phyloP scores from a whole-genome alignment of 2,888 invertebrate species.

The Uropetala carovei region DNA sequence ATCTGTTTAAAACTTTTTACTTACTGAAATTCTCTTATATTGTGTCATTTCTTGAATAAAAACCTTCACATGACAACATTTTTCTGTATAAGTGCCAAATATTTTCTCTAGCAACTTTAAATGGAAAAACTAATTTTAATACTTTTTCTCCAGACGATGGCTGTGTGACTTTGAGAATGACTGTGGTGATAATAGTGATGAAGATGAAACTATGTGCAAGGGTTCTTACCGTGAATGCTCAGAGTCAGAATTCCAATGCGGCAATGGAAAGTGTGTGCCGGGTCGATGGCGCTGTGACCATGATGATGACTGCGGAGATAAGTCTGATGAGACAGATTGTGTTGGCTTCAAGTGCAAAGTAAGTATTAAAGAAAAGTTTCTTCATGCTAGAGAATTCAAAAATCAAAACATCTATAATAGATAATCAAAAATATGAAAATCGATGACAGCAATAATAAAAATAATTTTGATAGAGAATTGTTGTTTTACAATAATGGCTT shows the following conservation, averaged over 20 bases:
- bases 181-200: conserved; percentile 96
- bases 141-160: conserved; percentile 81
- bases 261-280: conserved; percentile 93
- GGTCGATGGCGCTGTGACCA: conserved; percentile 96
- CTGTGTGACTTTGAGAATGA: conserved; percentile 97
- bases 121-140: neutral
- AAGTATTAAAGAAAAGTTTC: conserved; percentile 48
- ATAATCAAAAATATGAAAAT: neutral
- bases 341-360: conserved; percentile 88
- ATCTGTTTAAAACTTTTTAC: too few species aligned
- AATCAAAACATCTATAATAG: neutral
- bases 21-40: conserved; percentile 12
- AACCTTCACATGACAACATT: neutral
- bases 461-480: neutral
- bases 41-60: neutral
- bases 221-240: conserved; percentile 92
- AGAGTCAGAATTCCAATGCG: conserved; percentile 93
- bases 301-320: conserved; percentile 97
- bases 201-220: conserved; percentile 85
- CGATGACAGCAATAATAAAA: neutral
- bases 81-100: neutral
- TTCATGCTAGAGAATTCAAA: neutral
- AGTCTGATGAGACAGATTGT: conserved; percentile 92
- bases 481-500: neutral
- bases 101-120: neutral